Percentiles rank a stretch among this genome's conserved stretches.
Evolutionary conservation across 1,140 invertebrate species (phyloP).

Genomic region (Acromyrmex heyeri): DNA sequence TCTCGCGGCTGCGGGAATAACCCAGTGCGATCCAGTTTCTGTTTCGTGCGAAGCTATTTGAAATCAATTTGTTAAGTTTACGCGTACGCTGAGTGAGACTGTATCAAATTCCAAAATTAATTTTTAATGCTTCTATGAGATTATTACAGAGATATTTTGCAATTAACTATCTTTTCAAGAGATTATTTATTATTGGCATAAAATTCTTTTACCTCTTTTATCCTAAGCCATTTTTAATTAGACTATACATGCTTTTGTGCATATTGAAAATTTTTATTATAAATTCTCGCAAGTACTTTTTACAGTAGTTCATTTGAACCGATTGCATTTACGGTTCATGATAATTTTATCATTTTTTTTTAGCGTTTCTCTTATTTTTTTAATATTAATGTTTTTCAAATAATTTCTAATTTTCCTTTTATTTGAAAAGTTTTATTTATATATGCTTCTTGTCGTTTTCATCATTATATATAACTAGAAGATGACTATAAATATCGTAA

Average conservation of each 20-base stretch:
- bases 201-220: neutral
- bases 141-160: neutral
- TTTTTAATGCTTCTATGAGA: slow-evolving; percentile 20
- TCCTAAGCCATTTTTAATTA: neutral
- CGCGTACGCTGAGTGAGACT: slow-evolving; percentile 15
- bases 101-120: slow-evolving; percentile 12
- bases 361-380: no score
- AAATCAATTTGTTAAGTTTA: slow-evolving; percentile 63
- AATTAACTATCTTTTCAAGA: slow-evolving; percentile 2
- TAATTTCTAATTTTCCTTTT: neutral
- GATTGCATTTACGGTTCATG: neutral
- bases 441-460: slow-evolving; percentile 25
- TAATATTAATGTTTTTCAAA: neutral
- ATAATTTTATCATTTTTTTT: neutral
- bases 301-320: neutral
- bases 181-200: neutral
- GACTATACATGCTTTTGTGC: neutral
- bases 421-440: neutral
- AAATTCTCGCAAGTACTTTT: neutral
- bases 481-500: neutral
- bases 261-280: neutral
- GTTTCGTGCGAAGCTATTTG: slow-evolving; percentile 53
- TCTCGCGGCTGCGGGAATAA: slow-evolving; percentile 89
- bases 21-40: slow-evolving; percentile 87
- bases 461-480: neutral